Conservation (phyloP, 2,113 vertebrate species). For the Turnix velox region DNA sequence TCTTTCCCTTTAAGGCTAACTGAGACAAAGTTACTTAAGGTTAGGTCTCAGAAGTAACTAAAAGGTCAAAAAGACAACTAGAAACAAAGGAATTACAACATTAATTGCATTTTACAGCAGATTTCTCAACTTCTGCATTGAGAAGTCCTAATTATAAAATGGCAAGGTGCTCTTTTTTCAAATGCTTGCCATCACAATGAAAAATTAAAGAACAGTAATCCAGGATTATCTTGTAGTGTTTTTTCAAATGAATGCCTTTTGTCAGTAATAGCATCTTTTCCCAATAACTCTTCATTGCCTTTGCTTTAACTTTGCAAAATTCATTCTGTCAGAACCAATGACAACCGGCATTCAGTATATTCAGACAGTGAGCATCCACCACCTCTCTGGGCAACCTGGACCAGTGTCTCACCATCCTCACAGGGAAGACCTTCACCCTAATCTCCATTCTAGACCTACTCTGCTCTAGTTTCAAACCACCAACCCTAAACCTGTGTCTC, state of each 20-base stretch:
- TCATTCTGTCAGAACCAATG: background rate
- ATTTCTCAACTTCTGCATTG: background rate
- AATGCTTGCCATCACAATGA: background rate
- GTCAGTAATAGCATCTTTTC: background rate
- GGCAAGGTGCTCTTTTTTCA: background rate
- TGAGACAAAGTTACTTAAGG: background rate
- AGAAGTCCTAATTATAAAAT: background rate
- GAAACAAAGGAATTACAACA: background rate
- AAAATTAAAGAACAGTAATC: background rate
- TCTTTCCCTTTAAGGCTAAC: background rate
- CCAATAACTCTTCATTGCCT: background rate
- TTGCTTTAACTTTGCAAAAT: background rate
- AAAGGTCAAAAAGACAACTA: background rate
- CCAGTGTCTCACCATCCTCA: too few species aligned
- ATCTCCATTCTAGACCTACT: too few species aligned
- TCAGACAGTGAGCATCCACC: background rate
- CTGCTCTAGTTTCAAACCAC: too few species aligned
- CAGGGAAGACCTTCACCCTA: too few species aligned
- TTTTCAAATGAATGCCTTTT: background rate
- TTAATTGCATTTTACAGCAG: background rate
- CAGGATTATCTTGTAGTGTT: background rate
- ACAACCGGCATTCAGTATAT: background rate
- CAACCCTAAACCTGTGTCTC: too few species aligned
- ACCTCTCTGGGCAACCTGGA: too few species aligned
- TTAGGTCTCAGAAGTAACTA: background rate